Evolutionary conservation across 37 sponge, comb jelly and placozoan genomes (phyloP), one percentile per base, ranked within the genome.

Genomic region (Tethya wilhelma): DNA sequence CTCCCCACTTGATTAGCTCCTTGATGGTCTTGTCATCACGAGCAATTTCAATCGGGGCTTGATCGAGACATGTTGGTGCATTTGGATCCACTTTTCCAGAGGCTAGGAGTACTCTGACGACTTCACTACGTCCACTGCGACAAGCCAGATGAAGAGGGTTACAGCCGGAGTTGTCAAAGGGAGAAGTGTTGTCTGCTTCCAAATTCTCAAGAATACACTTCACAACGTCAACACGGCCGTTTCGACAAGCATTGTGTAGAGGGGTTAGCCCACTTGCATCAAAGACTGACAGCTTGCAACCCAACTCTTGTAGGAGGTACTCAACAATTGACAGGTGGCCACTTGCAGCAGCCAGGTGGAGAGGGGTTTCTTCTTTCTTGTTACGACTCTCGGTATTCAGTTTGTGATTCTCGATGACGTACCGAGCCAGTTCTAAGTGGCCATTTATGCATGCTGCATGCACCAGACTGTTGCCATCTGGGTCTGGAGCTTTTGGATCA

Each of bases 111-210:
- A 58, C 22, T 46, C 32, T 69, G 0, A 78, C 73, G 22, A 77
- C 73, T 0, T 78, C 65, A 19, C 11, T 55, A 2, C 70, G 40
- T 17, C 86, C 69, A 58, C 29, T 78, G 39, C 56, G 56, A 46
- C 78, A 71, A 8, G 82, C 77, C 3, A 82, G 2, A 30, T 71
- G 64, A 29, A 88, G 73, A 11, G 82, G 82, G 2, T 78, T 82
- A 20, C 20, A 29, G 0, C 76, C 69, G 5, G 58, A 49, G 30
- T 40, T 70, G 69, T 80, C 59, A 23, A 56, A 73, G 7, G 63
- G 26, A 19, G 53, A 9, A 19, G 14, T 14, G n/a, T n/a, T n/a
- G n/a, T n/a, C n/a, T n/a, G n/a, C n/a, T n/a, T n/a, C n/a, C 4
- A 66, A 20, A 66, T 4, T 66, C 25, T 67, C 40, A 22, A 84